phyloP scores from a whole-genome alignment of 2,797 vertebrate genomes.

The Leptatherina wallacei region DNA sequence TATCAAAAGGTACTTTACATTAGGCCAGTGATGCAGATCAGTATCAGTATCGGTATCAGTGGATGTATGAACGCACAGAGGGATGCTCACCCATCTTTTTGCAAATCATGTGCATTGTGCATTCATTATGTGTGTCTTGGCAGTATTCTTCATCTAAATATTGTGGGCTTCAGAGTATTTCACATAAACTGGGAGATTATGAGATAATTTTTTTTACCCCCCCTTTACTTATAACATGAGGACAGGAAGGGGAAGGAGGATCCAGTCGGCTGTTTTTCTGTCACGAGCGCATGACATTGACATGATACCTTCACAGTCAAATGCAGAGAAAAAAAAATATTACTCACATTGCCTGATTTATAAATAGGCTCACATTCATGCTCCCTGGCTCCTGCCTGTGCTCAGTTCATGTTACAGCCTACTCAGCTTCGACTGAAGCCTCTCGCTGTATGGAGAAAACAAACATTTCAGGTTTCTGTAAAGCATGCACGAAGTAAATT shows the following conservation, averaged over 20 bases:
- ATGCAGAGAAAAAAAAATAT: constrained; percentile 25
- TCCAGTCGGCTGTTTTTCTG: constrained; percentile 19
- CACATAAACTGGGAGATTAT: background rate
- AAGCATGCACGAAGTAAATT: constrained; percentile 13
- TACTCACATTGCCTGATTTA: constrained; percentile 46
- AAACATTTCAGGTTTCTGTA: constrained; percentile 6
- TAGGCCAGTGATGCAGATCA: background rate
- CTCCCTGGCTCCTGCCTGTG: constrained; percentile 33
- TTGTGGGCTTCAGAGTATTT: background rate
- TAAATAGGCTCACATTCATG: constrained; percentile 51
- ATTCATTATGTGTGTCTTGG: background rate
- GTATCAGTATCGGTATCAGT: background rate
- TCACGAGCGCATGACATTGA: constrained; percentile 16
- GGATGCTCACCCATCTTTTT: background rate
- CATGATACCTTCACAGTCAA: constrained; percentile 35
- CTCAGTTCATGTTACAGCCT: constrained; percentile 48
- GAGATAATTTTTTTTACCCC: background rate
- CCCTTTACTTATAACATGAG: background rate
- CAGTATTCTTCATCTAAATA: background rate
- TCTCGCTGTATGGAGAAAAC: constrained; percentile 38
- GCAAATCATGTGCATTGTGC: no score
- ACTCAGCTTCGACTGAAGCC: constrained; percentile 41
- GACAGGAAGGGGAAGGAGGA: background rate
- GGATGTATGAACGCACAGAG: background rate
- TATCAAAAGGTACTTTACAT: constrained; percentile 1